A percentile compares a stretch with the other conserved stretches of the same genome.
Conservation (phyloP, 2,888 invertebrate species). For the Agrochola litura region DNA sequence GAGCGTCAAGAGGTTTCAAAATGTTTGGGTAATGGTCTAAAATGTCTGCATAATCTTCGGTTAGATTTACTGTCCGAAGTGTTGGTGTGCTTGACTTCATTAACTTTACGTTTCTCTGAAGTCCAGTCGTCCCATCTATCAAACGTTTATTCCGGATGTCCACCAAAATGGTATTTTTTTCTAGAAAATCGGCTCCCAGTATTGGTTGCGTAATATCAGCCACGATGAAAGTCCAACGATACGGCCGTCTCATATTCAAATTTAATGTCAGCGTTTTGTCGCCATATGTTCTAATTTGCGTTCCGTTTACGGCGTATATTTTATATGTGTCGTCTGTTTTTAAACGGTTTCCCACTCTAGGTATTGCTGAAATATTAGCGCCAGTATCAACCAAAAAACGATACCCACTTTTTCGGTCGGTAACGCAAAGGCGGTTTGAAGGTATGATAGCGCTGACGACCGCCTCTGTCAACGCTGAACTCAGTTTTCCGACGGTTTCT, state of each 20-base stretch:
- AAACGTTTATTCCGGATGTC: neutral
- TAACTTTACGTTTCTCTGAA: neutral
- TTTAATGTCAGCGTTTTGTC: neutral
- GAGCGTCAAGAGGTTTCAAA: neutral
- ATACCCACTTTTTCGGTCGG: neutral
- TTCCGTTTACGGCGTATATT: neutral
- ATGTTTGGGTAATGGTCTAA: neutral
- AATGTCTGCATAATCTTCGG: neutral
- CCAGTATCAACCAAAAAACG: neutral
- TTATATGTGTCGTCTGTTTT: neutral
- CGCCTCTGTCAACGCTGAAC: conserved; percentile 15
- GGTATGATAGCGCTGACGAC: conserved; percentile 7
- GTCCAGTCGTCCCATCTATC: neutral
- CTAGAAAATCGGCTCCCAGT: neutral
- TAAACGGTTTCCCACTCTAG: neutral
- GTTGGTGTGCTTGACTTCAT: neutral
- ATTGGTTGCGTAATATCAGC: neutral
- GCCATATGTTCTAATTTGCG: neutral
- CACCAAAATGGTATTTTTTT: neutral
- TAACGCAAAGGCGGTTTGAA: neutral
- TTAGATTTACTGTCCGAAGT: neutral
- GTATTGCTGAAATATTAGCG: neutral
- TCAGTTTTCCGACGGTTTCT: neutral
- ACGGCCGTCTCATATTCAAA: neutral
- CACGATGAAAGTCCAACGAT: conserved; percentile 1